Evolutionary conservation across 2,888 invertebrate species (phyloP).

Genomic region (Neuroscelio doddi): DNA sequence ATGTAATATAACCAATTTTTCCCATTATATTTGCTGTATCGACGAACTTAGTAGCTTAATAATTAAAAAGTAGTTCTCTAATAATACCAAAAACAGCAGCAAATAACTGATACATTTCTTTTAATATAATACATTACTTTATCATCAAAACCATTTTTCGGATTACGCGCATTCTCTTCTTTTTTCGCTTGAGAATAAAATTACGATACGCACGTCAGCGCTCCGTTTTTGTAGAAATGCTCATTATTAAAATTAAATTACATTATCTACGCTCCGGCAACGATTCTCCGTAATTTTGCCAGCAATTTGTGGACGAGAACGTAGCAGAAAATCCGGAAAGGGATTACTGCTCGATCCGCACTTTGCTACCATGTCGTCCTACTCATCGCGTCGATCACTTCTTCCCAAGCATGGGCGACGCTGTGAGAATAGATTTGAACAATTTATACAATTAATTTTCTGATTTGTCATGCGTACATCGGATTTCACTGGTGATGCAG

Average conservation of each 20-base stretch:
- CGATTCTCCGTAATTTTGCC: constrained; percentile 60
- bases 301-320: constrained; percentile 56
- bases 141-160: no score
- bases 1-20: no score
- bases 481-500: no score
- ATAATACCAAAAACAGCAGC: no score
- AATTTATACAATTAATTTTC: constrained; percentile 67
- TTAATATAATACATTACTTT: no score
- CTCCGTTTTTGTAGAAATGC: constrained; percentile 24
- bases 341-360: constrained; percentile 20
- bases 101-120: no score
- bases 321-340: constrained; percentile 59
- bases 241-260: constrained; percentile 66
- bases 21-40: no score
- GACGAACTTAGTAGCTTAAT: no score
- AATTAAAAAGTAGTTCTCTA: no score
- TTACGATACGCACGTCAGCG: constrained; percentile 22
- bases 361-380: neutral
- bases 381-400: constrained; percentile 10
- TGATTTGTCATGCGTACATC: constrained; percentile 64
- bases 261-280: constrained; percentile 63
- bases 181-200: no score
- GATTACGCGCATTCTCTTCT: no score
- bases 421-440: constrained; percentile 38
- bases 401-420: constrained; percentile 12